Percentiles rank a stretch among this genome's conserved stretches.
phyloP scores from a whole-genome alignment of 2,797 vertebrate genomes.

The Fratercula arctica region DNA sequence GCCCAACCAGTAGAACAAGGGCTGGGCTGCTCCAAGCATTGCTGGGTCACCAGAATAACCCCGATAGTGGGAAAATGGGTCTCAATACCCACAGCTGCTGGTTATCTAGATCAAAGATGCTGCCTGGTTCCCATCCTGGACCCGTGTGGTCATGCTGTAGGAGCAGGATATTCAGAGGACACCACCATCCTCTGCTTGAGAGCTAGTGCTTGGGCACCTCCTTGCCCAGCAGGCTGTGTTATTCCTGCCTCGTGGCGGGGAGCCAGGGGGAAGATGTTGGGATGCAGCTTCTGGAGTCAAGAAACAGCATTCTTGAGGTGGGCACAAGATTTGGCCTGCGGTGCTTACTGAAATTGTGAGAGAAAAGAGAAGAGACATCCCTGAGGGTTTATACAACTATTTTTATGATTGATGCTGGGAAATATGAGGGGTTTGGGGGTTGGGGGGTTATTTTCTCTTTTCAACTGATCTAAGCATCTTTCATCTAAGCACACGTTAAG shows the following conservation, averaged over 20 bases:
- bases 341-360: background rate
- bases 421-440: background rate
- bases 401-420: background rate
- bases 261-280: background rate
- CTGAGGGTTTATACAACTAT: background rate
- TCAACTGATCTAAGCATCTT: background rate
- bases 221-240: rapidly evolving
- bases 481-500: background rate
- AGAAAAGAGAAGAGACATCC: background rate
- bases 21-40: background rate
- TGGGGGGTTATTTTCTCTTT: background rate
- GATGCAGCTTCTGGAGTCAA: background rate
- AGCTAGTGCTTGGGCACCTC: background rate
- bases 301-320: background rate
- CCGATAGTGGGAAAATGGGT: background rate
- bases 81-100: background rate
- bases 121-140: background rate
- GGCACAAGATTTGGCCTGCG: background rate
- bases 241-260: background rate
- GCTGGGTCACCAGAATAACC: background rate
- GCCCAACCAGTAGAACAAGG: background rate
- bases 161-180: background rate
- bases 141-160: background rate
- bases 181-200: background rate
- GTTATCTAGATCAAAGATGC: background rate